These are phyloP conservation scores for Leptinotarsa tumamoca DNA, from an alignment of 2,888 invertebrate genomes.

Conservation along the genomic window DNA sequence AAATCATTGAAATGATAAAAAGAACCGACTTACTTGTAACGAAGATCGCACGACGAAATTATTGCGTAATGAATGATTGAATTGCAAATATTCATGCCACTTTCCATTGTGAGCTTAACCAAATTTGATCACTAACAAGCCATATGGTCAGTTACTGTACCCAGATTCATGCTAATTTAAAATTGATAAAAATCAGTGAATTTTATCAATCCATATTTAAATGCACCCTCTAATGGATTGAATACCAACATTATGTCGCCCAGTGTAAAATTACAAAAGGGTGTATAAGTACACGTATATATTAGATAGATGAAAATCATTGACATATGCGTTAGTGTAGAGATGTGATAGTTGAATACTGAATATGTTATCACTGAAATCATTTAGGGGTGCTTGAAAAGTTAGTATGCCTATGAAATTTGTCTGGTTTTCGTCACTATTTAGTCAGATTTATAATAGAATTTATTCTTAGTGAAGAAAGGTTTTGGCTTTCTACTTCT, in stretches of 20 bases:
- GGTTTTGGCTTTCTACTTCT: too few relatives aligned
- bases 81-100: conserved; percentile 20
- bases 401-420: too few relatives aligned
- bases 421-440: too few relatives aligned
- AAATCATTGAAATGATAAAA: too few relatives aligned
- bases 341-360: background rate
- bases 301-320: conserved; percentile 34
- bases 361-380: too few relatives aligned
- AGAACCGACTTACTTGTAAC: background rate
- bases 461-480: too few relatives aligned
- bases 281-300: conserved; percentile 22
- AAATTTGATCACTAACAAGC: conserved; percentile 17
- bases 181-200: conserved; percentile 50
- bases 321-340: conserved; percentile 31
- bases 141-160: conserved; percentile 15
- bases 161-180: conserved; percentile 49
- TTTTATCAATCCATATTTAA: conserved; percentile 45
- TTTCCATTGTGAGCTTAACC: conserved; percentile 12
- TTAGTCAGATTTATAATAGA: too few relatives aligned
- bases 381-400: too few relatives aligned
- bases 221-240: conserved; percentile 46
- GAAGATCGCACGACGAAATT: background rate
- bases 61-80: background rate
- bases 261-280: conserved; percentile 45
- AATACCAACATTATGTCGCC: conserved; percentile 36